Base-by-base conservation (phyloP, 2,888 invertebrate genomes). In the Melieria omissa region DNA sequence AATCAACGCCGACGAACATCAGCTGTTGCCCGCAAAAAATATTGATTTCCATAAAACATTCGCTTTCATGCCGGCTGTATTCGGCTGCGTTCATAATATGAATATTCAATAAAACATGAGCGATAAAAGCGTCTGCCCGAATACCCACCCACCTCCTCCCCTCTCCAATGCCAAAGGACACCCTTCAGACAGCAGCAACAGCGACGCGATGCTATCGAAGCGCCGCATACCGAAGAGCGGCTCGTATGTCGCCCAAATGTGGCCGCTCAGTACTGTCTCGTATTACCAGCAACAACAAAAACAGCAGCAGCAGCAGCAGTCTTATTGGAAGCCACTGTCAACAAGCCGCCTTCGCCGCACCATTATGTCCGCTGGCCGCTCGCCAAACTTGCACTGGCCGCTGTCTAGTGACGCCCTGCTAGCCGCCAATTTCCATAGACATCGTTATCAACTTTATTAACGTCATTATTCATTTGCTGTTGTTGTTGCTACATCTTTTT, bases 101-200 rank as follows among this genome's bases (percentile, higher is more conserved):
- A 83, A 83, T 84, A 83, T 83, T 84, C 82, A 83, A 83, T 82
- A 83, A 80, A 80, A 78, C 77, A 80, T 77, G 77, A 78, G 64
- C 83, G 82, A 84, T 83, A 83, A 83, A 83, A 83, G 78, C 79
- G 83, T 83, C 83, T 84, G 82, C 72, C 70, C 61, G 46, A 42
- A 44, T 44, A 46, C 44, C 52, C 12, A 14, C 52, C n/a, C 12
- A n/a, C 12, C 14, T 5, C 5, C 52, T 52, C 57, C 9, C 29
- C 29, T 29, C 29, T 29, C 29, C 29, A 29, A 29, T 29, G 1
- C 29, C 29, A 29, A 29, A 29, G 29, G 29, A 29, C 29, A 29
- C 29, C 29, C 29, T 29, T 29, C 29, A 29, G 29, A 29, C 29
- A 29, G 29, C 29, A 29, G 29, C 29, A 29, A 29, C 29, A 29